phyloP scores from a whole-genome alignment of 2,888 invertebrate species.

The Ectropis crepuscularia region DNA sequence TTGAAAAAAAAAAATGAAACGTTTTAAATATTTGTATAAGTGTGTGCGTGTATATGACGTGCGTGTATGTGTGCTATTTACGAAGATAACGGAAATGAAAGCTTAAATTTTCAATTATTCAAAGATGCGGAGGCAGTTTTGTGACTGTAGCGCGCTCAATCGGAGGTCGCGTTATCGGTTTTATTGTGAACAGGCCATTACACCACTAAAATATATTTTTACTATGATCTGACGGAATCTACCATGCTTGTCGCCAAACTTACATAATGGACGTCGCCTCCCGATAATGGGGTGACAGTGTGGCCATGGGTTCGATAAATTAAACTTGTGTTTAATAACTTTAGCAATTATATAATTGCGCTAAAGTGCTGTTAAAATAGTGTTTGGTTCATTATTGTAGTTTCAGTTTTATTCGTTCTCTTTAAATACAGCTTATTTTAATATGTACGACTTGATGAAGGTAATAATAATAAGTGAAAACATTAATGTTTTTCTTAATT shows the following conservation, averaged over 20 bases:
- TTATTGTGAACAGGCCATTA: conserved; percentile 1
- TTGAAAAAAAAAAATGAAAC: too few relatives aligned
- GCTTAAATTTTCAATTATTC: too few relatives aligned
- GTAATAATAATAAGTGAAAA: background rate
- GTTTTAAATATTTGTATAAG: too few relatives aligned
- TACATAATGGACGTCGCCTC: conserved; percentile 5
- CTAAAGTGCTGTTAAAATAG: background rate
- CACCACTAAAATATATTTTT: conserved; percentile 16
- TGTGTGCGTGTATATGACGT: too few relatives aligned
- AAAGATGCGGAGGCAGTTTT: too few relatives aligned
- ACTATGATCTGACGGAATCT: conserved; percentile 18
- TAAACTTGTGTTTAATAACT: background rate
- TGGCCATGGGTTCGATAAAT: conserved; percentile 14
- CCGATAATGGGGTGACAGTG: conserved; percentile 13
- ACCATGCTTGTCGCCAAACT: conserved; percentile 13
- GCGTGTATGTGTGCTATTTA: too few relatives aligned
- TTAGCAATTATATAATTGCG: background rate
- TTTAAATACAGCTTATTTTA: too few relatives aligned
- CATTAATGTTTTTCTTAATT: background rate
- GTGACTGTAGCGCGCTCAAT: too few relatives aligned
- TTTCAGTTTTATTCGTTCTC: background rate
- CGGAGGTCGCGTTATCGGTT: too few relatives aligned
- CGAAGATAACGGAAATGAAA: too few relatives aligned
- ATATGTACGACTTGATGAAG: conserved; percentile 1
- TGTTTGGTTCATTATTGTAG: background rate